Percentiles rank a stretch among this genome's conserved stretches.
Evolutionary conservation across 2,113 vertebrate genomes (phyloP).

Genomic region (Oreochromis spilurus): DNA sequence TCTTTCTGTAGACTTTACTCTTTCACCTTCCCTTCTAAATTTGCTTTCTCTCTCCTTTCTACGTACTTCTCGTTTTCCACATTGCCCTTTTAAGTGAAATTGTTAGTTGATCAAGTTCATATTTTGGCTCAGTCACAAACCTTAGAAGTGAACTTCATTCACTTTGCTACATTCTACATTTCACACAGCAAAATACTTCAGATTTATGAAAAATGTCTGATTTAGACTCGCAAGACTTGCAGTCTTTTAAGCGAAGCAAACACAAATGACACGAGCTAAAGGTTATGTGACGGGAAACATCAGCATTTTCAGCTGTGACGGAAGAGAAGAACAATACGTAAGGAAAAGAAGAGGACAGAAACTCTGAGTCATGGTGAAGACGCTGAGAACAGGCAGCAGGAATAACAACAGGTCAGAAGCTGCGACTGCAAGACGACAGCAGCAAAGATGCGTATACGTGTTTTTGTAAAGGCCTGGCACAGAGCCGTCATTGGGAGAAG

Average conservation of each 20-base stretch:
- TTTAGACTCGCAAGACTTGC: background rate
- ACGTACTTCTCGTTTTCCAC: background rate
- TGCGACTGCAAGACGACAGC: background rate
- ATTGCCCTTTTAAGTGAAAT: background rate
- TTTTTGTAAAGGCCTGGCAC: background rate
- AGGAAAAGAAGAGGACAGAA: background rate
- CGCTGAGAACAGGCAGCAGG: background rate
- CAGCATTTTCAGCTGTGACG: background rate
- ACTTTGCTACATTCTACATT: background rate
- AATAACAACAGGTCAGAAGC: background rate
- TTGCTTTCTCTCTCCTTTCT: too few species aligned
- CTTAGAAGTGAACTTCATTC: background rate
- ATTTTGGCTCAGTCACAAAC: background rate
- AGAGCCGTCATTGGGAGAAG: background rate
- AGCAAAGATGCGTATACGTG: background rate
- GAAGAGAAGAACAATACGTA: background rate
- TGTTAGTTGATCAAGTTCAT: background rate
- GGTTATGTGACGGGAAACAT: background rate
- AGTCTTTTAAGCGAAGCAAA: background rate
- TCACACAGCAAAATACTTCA: background rate
- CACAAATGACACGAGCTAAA: background rate
- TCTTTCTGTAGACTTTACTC: background rate
- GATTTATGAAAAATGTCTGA: background rate
- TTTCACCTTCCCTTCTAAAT: background rate
- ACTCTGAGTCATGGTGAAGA: background rate